These are phyloP conservation scores for Globia sparganii DNA, from an alignment of 2,888 invertebrate genomes.

Conservation along the genomic window DNA sequence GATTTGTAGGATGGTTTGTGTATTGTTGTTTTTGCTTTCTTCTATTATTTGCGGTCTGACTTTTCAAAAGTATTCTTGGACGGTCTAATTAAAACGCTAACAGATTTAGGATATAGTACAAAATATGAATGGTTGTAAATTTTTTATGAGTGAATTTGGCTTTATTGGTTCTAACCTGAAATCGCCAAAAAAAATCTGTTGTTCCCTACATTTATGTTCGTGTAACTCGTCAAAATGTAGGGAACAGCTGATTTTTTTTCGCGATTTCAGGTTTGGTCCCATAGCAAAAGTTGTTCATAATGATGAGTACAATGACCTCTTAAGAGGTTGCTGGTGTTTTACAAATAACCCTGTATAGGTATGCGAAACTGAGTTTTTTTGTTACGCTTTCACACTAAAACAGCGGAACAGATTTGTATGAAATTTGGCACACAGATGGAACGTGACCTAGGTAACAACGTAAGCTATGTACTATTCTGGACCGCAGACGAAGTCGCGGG, in stretches of 20 bases:
- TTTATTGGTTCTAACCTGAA: no score
- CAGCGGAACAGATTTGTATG: not conserved
- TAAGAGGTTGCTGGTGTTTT: no score
- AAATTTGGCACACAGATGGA: not conserved
- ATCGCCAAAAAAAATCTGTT: no score
- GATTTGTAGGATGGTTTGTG: no score
- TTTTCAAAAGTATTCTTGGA: not conserved
- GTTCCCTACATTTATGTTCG: no score
- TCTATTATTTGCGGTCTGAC: not conserved
- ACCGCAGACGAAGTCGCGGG: not conserved
- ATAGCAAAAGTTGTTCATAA: no score
- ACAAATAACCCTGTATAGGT: no score
- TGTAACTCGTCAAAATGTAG: no score
- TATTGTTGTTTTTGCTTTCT: not conserved
- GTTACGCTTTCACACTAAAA: no score
- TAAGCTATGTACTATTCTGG: not conserved
- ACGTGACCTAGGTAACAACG: not conserved
- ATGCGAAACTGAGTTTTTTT: not conserved
- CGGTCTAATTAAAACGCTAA: not conserved
- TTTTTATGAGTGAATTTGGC: not conserved
- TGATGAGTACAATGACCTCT: no score
- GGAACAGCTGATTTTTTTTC: no score
- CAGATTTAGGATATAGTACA: not conserved
- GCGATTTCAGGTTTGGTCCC: no score
- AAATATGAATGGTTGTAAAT: not conserved